Conservation (phyloP, 2,797 vertebrate species). For the Pseudocheirus occidentalis region DNA sequence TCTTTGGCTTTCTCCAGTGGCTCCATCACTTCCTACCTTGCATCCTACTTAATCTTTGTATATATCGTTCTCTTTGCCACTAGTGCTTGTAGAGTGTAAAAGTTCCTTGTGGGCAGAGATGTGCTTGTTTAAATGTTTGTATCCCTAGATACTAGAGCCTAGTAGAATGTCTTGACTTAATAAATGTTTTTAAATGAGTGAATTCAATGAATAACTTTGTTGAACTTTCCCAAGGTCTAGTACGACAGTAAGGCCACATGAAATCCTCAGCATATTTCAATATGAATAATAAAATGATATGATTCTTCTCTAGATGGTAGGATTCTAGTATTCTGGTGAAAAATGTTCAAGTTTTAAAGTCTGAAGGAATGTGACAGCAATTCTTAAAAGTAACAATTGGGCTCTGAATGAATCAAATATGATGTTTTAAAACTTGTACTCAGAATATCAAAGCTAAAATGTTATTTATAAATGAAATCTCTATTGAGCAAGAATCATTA, state of each 20-base stretch:
- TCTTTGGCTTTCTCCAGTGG: neutral
- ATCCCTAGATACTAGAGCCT: neutral
- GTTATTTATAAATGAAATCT: constrained; percentile 2
- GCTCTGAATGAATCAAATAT: neutral
- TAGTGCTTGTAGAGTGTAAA: neutral
- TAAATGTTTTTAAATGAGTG: neutral
- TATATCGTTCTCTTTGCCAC: neutral
- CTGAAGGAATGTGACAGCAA: neutral
- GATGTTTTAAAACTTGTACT: constrained; percentile 40
- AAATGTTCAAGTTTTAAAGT: neutral
- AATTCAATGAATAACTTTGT: neutral
- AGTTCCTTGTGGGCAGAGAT: neutral
- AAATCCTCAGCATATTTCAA: neutral
- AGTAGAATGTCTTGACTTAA: neutral
- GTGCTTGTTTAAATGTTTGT: neutral
- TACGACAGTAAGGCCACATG: neutral
- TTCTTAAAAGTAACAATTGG: neutral
- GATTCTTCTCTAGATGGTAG: neutral
- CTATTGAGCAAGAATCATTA: neutral
- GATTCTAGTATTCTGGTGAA: neutral
- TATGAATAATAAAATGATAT: neutral
- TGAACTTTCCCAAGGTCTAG: neutral
- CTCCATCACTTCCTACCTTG: neutral
- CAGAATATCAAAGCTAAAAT: neutral
- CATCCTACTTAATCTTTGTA: neutral